Base-by-base conservation (phyloP, 2,888 invertebrate genomes). In the Seira ritae region DNA sequence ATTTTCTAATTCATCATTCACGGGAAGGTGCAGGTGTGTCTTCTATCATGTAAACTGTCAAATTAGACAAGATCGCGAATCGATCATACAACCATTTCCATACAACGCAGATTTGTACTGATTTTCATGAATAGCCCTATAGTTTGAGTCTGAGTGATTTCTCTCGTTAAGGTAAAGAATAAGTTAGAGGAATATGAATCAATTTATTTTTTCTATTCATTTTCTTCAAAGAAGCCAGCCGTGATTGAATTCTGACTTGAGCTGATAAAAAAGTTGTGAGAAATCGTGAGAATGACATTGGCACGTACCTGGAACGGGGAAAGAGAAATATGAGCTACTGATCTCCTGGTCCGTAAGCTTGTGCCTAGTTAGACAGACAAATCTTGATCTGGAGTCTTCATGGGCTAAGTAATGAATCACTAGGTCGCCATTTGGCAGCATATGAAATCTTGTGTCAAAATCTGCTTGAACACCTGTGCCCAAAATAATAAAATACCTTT, bases 381-480 rank as follows among this genome's bases (percentile, higher is more conserved):
- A 72, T 73, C 74, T 81, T 10, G 87, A 78, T 46, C 70, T 77
- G 60, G 73, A 66, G 73, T 88, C 88, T 77, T 87, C 86, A 55
- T 74, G 37, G 19, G 70, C 24, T 8, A 88, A 70, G 62, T 84
- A 85, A 79, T 86, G 84, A 20, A 87, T 82, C 62, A 87, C 83
- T 37, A 88, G 84, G 71, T 88, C 88, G 55, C 88, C 88, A 84
- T 88, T 88, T 75, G 88, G 88, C 22, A 88, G 84, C 37, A 85
- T 23, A 77, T 87, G 86, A 60, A 81, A 85, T 62, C 85, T 84
- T 19, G 79, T 83, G 1, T 80, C 85, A 24, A 76, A 80, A 31
- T 87, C 87, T 65, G 80, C 83, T 78, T 75, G 81, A 46, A 85
- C 85, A 75, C 84, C 85, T 84, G 70, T 42, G n/a, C 60, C 20